phyloP scores from a whole-genome alignment of 2,888 invertebrate genomes.

The Mesorhabditis sp. region DNA sequence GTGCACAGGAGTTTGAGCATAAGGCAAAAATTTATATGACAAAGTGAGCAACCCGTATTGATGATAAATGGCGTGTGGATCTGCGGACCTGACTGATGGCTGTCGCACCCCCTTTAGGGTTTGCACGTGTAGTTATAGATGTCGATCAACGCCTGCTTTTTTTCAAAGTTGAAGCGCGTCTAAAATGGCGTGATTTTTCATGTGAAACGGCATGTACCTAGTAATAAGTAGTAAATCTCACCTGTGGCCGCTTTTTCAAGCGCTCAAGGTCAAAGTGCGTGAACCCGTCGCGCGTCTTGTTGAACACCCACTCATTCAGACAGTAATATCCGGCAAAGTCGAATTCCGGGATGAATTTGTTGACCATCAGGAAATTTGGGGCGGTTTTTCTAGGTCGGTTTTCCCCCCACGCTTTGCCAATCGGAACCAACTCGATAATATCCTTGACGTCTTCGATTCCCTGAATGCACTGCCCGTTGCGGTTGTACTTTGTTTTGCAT shows the following conservation, averaged over 20 bases:
- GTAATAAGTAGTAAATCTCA: background rate
- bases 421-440: too few relatives aligned
- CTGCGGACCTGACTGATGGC: too few relatives aligned
- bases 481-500: background rate
- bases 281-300: background rate
- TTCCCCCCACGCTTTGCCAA: too few relatives aligned
- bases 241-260: background rate
- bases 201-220: too few relatives aligned
- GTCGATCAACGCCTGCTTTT: background rate
- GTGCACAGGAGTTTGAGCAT: too few relatives aligned
- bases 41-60: too few relatives aligned
- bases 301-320: background rate
- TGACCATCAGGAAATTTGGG: background rate
- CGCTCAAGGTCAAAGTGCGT: background rate
- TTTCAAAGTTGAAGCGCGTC: background rate
- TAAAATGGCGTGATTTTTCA: background rate
- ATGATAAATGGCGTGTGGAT: too few relatives aligned
- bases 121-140: constrained; percentile 1
- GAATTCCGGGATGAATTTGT: constrained; percentile 2
- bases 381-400: background rate
- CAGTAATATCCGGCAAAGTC: background rate
- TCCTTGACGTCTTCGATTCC: background rate
- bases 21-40: too few relatives aligned
- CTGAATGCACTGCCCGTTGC: background rate
- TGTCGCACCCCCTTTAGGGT: background rate